Evolutionary conservation across 2,797 vertebrate species (phyloP), one percentile per base, ranked within the genome.

Genomic region (Chelon labrosus): DNA sequence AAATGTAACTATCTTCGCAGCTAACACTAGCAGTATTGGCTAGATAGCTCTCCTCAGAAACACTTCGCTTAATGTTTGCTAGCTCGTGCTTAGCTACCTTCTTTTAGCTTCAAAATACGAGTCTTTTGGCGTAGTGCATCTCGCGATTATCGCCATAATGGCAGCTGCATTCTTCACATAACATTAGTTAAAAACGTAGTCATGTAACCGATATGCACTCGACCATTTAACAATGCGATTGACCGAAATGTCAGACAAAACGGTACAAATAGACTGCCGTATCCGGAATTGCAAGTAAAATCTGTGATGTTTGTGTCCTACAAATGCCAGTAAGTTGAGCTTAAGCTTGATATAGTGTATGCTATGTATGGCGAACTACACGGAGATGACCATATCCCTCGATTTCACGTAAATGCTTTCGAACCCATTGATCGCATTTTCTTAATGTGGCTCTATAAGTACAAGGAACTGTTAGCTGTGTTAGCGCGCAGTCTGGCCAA

Each of bases 371-470:
- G 27, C 0, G 0, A 57, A n/a, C 35, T 50, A 12, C 16, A 52
- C 46, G 44, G 8, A 72, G 53, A 19, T 0, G 27, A 11, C 31
- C 31, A 2, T 54, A 35, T 10, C 56, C 38, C 22, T 44, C 73
- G 41, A 44, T 16, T 27, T 59, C 7, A 42, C 49, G 56, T 51
- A 46, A 59, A 56, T 66, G 5, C 14, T 44, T 50, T 82, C 49
- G 78, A 44, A 17, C 37, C 46, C 35, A 50, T 65, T 78, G 66
- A 63, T 47, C 73, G 79, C 38, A 65, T 80, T 81, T 85, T 85
- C 84, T 89, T 91, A 89, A 85, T 89, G 82, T 84, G 74, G 55
- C 65, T 83, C 67, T 70, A 9, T 27, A 19, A 79, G 16, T 50
- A 35, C 70, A 35, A 74, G n/a, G 38, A 82, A 67, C 59, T 72